Evolutionary conservation across 2,113 vertebrate genomes (phyloP), one percentile per base, ranked within the genome.

Genomic region (Scomber colias): DNA sequence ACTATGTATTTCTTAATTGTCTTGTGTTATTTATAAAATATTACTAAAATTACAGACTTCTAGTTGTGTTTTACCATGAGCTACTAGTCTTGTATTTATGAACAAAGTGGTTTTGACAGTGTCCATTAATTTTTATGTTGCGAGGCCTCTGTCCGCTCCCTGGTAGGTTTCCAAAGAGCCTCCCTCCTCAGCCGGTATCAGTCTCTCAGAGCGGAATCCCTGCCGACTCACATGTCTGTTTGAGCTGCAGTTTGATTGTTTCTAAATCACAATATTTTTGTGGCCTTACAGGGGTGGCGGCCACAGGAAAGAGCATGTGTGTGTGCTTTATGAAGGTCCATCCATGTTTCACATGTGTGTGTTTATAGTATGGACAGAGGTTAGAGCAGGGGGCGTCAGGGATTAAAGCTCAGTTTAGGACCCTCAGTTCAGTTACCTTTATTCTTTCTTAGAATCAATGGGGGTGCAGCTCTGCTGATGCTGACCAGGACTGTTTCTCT

Each of bases 221-320:
- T 27, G 9, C 63, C 54, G 79, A 67, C 83, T 73, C 75, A 60
- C 69, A 21, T 63, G 63, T 71, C 85, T 77, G 76, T 86, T 84
- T 92, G 60, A 86, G 82, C 87, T 44, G 46, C 78, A 45, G 50
- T 81, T 64, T 70, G 77, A 92, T 90, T 92, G 92, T 93, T 83
- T 83, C 87, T 57, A 17, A 90, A 87, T 90, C 89, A 92, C 92
- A 93, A 93, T 90, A 93, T 92, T 94, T 87, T 77, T 50, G 68
- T 90, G 87, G 82, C 89, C 84, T 79, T 21, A 1, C 74, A 83
- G 76, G 75, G 84, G 84, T 88, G 68, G 82, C 48, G n/a, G 74
- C 68, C 74, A 66, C 77, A 62, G 74, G 67, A 84, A 84, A 79
- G 55, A 67, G 51, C 35, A 50, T 40, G 51, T 50, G 57, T 71